Conservation (phyloP, 2,888 invertebrate species). For the Saturnia pavonia region DNA sequence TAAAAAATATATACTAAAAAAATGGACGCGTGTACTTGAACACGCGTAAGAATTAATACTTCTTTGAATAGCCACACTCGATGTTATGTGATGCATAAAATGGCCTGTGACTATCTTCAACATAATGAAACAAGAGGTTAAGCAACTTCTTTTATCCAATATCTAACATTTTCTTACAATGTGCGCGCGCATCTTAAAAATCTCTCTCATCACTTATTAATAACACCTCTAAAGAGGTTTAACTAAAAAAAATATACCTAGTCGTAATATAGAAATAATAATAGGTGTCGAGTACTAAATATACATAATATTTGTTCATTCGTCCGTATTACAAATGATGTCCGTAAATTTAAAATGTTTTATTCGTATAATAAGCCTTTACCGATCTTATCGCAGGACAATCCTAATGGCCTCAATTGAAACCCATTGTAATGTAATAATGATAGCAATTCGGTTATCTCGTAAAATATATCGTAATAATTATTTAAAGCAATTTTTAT, state of each 20-base stretch:
- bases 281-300: background rate
- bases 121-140: too few species aligned
- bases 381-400: background rate
- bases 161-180: too few species aligned
- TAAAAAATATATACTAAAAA: too few species aligned
- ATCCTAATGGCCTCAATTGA: conserved; percentile 5
- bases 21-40: too few species aligned
- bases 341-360: background rate
- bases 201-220: too few species aligned
- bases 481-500: conserved; percentile 6
- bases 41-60: too few species aligned
- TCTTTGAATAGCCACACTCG: too few species aligned
- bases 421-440: background rate
- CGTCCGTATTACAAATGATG: background rate
- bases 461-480: conserved; percentile 5
- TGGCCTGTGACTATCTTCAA: too few species aligned
- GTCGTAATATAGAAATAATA: background rate
- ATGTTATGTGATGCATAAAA: too few species aligned
- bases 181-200: too few species aligned
- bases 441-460: conserved; percentile 3
- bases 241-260: background rate
- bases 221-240: too few species aligned
- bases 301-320: background rate
- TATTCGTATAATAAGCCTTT: background rate
- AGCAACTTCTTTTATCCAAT: too few species aligned